phyloP scores from a whole-genome alignment of 2,113 vertebrate species.

The Notechis scutatus region DNA sequence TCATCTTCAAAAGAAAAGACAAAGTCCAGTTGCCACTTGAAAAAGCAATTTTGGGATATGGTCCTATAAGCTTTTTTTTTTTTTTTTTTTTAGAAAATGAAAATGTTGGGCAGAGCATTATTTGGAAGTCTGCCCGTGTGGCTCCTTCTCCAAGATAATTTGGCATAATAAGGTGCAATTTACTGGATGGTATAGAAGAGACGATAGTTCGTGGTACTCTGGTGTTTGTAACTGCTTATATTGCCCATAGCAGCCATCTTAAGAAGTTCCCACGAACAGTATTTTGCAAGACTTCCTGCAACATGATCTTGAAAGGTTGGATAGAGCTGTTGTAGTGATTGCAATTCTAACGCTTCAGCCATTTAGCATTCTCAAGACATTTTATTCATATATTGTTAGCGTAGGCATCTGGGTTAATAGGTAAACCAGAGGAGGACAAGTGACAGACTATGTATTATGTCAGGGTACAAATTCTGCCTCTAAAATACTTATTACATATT shows the following conservation, averaged over 20 bases:
- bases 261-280: not conserved
- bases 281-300: not conserved
- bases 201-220: not conserved
- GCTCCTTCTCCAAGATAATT: not conserved
- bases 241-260: not conserved
- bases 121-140: not conserved
- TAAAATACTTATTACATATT: not conserved
- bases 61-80: not conserved
- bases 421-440: not conserved
- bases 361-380: not conserved
- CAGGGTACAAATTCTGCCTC: not conserved
- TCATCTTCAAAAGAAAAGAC: no score
- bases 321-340: not conserved
- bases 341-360: not conserved
- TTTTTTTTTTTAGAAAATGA: not conserved
- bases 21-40: no score
- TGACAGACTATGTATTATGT: not conserved
- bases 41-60: not conserved
- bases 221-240: not conserved
- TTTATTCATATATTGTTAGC: not conserved
- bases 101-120: not conserved
- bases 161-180: not conserved
- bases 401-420: not conserved
- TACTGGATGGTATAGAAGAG: not conserved
- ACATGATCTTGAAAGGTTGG: not conserved